Evolutionary conservation across 2,888 invertebrate species (phyloP).

Genomic region (Lasioglossum zephyrum): DNA sequence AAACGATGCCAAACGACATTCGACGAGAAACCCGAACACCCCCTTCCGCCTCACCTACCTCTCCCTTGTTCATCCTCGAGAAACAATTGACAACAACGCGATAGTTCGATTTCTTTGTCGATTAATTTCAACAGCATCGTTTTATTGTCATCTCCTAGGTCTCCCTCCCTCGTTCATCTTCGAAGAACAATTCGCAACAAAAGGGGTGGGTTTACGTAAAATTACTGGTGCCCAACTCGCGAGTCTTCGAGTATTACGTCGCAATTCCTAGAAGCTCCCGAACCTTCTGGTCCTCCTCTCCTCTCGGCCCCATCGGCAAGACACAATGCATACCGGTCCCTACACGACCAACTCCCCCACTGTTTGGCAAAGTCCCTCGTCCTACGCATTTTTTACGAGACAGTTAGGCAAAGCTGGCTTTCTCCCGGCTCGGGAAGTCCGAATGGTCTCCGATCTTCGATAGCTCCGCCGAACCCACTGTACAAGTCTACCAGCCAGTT

Average conservation of each 20-base stretch:
- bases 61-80: too few relatives aligned
- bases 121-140: too few relatives aligned
- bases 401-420: conserved; percentile 38
- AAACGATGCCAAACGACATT: conserved; percentile 28
- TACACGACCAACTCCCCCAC: conserved; percentile 25
- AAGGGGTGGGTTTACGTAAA: neutral
- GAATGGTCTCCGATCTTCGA: neutral
- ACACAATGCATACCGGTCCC: conserved; percentile 73
- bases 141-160: too few relatives aligned
- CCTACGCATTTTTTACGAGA: conserved; percentile 60
- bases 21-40: neutral
- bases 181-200: neutral
- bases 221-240: neutral
- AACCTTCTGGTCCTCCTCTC: conserved; percentile 48
- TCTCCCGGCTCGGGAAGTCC: conserved; percentile 21
- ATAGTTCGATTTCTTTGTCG: too few relatives aligned
- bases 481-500: neutral
- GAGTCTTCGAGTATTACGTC: conserved; percentile 59
- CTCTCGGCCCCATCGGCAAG: conserved; percentile 36
- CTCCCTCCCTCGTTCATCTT: too few relatives aligned
- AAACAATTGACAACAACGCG: neutral
- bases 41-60: neutral
- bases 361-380: conserved; percentile 53
- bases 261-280: conserved; percentile 65
- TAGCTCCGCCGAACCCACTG: neutral